Conservation (phyloP, 2,888 invertebrate species). For the Achlya flavicornis region DNA sequence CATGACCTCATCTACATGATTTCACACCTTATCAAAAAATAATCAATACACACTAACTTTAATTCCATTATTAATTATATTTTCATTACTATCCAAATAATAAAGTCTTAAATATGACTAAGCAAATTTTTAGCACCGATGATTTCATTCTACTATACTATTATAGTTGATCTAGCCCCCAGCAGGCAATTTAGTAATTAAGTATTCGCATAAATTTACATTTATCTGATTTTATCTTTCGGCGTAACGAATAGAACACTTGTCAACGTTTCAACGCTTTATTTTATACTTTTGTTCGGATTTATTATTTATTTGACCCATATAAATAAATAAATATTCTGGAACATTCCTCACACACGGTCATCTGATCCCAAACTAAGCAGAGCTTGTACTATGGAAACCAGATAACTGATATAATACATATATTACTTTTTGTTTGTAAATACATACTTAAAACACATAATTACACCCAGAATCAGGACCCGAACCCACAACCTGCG, state of each 20-base stretch:
- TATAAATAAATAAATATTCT: no score
- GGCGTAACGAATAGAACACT: constrained; percentile 41
- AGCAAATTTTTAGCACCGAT: constrained; percentile 17
- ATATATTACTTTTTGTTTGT: no score
- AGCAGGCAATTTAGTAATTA: constrained; percentile 45
- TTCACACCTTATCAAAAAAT: neutral
- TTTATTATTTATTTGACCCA: constrained; percentile 8
- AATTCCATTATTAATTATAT: neutral
- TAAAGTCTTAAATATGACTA: neutral
- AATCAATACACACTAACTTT: neutral
- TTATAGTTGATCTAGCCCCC: constrained; percentile 27
- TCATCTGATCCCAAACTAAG: no score
- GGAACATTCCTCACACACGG: no score
- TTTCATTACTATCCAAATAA: neutral
- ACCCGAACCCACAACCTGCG: no score
- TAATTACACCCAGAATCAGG: no score
- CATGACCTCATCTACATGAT: neutral
- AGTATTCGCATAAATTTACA: constrained; percentile 52
- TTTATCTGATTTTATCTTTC: constrained; percentile 48
- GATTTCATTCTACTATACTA: constrained; percentile 28
- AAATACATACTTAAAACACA: no score
- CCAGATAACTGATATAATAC: no score
- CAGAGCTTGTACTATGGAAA: no score
- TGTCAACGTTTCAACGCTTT: constrained; percentile 45
- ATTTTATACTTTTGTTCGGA: constrained; percentile 13